Evolutionary conservation across 1,140 invertebrate species (phyloP), one percentile per base, ranked within the genome.

Genomic region (Andricus grossulariae): DNA sequence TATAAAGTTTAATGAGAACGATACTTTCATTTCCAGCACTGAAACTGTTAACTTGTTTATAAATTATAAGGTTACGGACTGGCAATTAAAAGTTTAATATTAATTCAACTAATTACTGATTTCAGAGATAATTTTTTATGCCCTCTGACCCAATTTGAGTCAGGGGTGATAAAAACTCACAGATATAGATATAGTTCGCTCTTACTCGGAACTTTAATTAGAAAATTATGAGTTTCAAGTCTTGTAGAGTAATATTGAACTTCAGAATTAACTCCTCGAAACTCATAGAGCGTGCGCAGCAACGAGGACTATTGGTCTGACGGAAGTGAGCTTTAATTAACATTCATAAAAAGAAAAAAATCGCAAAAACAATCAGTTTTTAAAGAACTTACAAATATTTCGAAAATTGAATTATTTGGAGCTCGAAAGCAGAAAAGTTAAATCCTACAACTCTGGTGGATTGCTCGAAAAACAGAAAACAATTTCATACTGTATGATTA

Each of bases 191-290:
- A 66, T 32, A 60, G 32, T 39, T 45, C 25, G 60, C 32, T 66
- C 39, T 66, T 66, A 8, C 60, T 66, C 5, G 15, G 25, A 66
- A 66, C 32, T 66, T 66, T 66, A 66, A 66, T 66, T 66, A 32
- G 60, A 66, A 45, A 66, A 66, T 66, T 66, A 66, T 66, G 60
- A 66, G 60, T 66, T 66, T 66, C 16, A 66, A 66, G 60, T n/a
- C 60, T 66, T 66, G 60, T 45, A 32, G 32, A 66, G 60, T 66
- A 66, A 66, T 66, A 66, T 66, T 13, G 45, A 66, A 66, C 60
- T 66, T 66, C 25, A 66, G 25, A 66, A 66, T 66, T 66, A 66
- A 66, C 45, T 66, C 60, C 60, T 66, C 15, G 60, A 66, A 66
- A 66, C n/a, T 11, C 25, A 45, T 66, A 39, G 7, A 66, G 39